Evolutionary conservation across 2,113 vertebrate genomes (phyloP).

Genomic region (Mugil cephalus): DNA sequence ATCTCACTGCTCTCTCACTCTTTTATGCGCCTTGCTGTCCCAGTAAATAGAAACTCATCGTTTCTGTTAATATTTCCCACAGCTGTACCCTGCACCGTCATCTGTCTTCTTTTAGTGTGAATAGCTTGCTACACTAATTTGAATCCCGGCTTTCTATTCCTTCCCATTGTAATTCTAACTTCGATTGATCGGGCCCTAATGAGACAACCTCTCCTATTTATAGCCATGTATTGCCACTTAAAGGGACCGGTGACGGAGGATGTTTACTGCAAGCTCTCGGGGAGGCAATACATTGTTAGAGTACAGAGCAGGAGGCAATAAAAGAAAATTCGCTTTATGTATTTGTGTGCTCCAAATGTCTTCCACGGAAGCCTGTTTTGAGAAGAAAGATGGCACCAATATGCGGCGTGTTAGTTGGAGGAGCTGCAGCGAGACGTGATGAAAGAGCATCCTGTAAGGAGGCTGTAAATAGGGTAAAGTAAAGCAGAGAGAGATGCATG

Average conservation of each 20-base stretch:
- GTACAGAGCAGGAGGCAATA: slow-evolving; percentile 6
- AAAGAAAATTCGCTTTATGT: background rate
- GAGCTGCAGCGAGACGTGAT: slow-evolving; percentile 19
- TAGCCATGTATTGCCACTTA: slow-evolving; percentile 40
- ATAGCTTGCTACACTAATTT: slow-evolving; percentile 25
- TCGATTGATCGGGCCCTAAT: slow-evolving; percentile 51
- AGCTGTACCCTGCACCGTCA: slow-evolving; percentile 9
- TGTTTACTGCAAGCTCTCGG: slow-evolving; percentile 27
- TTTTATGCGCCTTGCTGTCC: slow-evolving; percentile 19
- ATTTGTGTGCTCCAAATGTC: background rate
- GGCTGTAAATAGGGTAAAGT: slow-evolving; percentile 9
- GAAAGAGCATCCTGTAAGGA: slow-evolving; percentile 15
- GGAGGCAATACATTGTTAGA: slow-evolving; percentile 5
- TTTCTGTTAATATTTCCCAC: slow-evolving; percentile 35
- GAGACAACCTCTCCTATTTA: slow-evolving; percentile 60
- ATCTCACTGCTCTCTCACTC: background rate
- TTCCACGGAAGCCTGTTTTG: slow-evolving; percentile 9
- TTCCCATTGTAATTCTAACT: slow-evolving; percentile 47
- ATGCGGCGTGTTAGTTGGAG: background rate
- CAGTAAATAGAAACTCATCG: background rate
- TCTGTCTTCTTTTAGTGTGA: slow-evolving; percentile 24
- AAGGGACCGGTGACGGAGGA: slow-evolving; percentile 33
- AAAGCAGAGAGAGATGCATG: background rate
- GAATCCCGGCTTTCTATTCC: slow-evolving; percentile 32
- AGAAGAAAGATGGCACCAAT: slow-evolving; percentile 25